These are phyloP conservation scores for Ophioninae sp. DNA, from an alignment of 2,888 invertebrate species.

Conservation along the genomic window DNA sequence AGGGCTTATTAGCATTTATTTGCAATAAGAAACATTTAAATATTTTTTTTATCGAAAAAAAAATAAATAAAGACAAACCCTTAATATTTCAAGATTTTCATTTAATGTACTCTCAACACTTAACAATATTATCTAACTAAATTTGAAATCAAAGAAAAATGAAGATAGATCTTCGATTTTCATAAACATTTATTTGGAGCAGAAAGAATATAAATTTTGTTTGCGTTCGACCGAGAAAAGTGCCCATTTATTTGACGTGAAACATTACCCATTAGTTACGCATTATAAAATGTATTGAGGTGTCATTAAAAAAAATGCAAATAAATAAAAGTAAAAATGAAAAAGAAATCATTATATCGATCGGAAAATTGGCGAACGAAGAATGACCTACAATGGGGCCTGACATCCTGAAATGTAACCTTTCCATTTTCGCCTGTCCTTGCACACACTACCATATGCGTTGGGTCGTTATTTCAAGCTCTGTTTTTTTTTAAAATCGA, in stretches of 20 bases:
- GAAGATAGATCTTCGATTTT: too few species aligned
- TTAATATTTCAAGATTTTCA: too few species aligned
- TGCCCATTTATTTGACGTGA: not conserved
- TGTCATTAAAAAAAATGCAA: not conserved
- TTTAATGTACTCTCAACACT: too few species aligned
- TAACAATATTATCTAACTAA: too few species aligned
- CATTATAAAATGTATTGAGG: not conserved
- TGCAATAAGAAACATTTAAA: too few species aligned
- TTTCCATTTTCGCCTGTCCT: constrained; percentile 40
- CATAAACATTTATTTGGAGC: too few species aligned
- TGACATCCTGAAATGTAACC: not conserved
- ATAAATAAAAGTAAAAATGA: not conserved
- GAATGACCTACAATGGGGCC: not conserved
- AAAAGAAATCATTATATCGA: not conserved
- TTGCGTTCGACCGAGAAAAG: not conserved
- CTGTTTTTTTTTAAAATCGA: constrained; percentile 33
- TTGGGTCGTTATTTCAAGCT: constrained; percentile 27
- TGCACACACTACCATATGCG: constrained; percentile 5
- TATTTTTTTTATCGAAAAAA: too few species aligned
- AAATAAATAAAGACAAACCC: too few species aligned
- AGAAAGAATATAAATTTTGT: too few species aligned
- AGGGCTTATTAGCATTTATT: too few species aligned
- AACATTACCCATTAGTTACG: not conserved
- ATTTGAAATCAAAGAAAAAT: too few species aligned
- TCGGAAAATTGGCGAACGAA: not conserved